These are phyloP conservation scores for Thelaira solivaga DNA, from an alignment of 2,888 invertebrate genomes.

Conservation along the genomic window DNA sequence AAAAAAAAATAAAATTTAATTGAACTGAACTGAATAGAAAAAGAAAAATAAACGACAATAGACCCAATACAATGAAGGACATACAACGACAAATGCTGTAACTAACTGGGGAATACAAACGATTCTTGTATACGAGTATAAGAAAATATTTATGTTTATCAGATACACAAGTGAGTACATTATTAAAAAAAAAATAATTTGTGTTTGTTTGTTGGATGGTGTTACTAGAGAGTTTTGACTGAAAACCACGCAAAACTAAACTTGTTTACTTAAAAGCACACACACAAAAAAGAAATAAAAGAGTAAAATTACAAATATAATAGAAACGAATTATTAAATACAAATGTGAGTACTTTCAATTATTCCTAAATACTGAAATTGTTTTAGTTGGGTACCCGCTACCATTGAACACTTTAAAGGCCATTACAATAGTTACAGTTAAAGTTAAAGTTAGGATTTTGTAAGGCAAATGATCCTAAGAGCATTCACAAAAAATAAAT, in stretches of 20 bases:
- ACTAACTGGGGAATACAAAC: neutral
- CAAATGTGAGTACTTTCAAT: no score
- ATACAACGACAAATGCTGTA: neutral
- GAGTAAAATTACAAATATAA: constrained; percentile 20
- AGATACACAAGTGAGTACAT: neutral
- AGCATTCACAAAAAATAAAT: no score
- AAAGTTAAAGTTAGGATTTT: no score
- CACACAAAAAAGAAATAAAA: no score
- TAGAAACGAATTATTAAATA: neutral
- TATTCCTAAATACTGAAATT: no score
- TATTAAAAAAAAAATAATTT: no score
- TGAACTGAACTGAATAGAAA: constrained; percentile 36
- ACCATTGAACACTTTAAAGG: no score
- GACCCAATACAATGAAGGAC: constrained; percentile 28
- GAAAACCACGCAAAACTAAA: constrained; percentile 54
- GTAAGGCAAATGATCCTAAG: no score
- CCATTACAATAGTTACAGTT: no score
- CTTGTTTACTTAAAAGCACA: constrained; percentile 38
- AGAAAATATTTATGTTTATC: neutral
- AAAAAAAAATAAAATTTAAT: no score
- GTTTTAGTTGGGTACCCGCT: no score
- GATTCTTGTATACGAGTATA: neutral
- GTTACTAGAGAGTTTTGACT: constrained; percentile 13
- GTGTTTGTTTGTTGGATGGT: neutral
- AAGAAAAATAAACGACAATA: neutral